phyloP scores from a whole-genome alignment of 1,140 invertebrate genomes.

The Dendroctonus ponderosae region DNA sequence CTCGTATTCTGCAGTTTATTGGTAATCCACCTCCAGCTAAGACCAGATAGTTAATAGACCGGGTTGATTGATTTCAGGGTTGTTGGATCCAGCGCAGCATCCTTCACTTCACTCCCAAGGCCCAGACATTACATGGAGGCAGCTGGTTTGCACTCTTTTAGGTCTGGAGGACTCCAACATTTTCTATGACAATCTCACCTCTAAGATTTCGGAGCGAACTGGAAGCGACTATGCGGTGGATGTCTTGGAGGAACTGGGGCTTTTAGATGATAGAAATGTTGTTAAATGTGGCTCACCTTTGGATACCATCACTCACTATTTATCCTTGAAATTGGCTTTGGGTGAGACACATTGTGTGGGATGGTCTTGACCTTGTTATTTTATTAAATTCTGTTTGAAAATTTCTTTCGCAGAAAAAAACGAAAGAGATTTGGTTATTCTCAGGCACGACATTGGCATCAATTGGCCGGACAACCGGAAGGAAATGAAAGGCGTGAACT shows the following conservation, averaged over 20 bases:
- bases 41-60: not conserved
- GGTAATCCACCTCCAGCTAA: slow-evolving; percentile 2
- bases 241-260: slow-evolving; percentile 79
- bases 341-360: slow-evolving; percentile 54
- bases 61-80: slow-evolving; percentile 53
- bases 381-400: not conserved
- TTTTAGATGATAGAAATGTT: slow-evolving; percentile 81
- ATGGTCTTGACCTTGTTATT: not conserved
- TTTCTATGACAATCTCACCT: slow-evolving; percentile 90
- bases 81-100: slow-evolving; percentile 84
- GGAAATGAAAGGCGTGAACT: slow-evolving; percentile 85
- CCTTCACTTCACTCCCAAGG: slow-evolving; percentile 89
- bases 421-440: slow-evolving; percentile 91
- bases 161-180: slow-evolving; percentile 83
- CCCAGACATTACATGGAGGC: slow-evolving; percentile 94
- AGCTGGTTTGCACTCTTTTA: slow-evolving; percentile 82
- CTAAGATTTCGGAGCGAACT: slow-evolving; percentile 72
- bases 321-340: slow-evolving; percentile 82
- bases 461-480: slow-evolving; percentile 84
- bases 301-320: slow-evolving; percentile 87
- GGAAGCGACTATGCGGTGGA: slow-evolving; percentile 67
- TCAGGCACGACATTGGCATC: slow-evolving; percentile 91
- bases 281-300: slow-evolving; percentile 84
- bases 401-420: slow-evolving; percentile 58
- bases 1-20: slow-evolving; percentile 80